phyloP scores from a whole-genome alignment of 2,797 vertebrate species.

The Clarias fuscus region DNA sequence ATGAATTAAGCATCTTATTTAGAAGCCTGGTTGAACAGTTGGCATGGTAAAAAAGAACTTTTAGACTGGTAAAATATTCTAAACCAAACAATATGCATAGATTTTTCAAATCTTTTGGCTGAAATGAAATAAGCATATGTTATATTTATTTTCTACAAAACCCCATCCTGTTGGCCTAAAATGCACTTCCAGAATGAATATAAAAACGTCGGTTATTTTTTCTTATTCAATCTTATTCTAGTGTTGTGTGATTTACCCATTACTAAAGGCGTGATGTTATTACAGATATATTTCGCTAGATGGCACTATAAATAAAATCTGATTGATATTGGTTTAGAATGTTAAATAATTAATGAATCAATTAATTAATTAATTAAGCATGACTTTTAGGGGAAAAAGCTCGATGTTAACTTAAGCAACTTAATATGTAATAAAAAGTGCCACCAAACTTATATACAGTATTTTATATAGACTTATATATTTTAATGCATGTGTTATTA shows the following conservation, averaged over 20 bases:
- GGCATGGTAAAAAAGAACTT: not conserved
- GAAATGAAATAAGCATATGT: not conserved
- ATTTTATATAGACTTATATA: too few species aligned
- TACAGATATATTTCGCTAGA: constrained; percentile 14
- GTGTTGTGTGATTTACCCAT: constrained; percentile 11
- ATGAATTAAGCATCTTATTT: not conserved
- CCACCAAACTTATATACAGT: too few species aligned
- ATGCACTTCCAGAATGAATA: not conserved
- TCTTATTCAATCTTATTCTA: too few species aligned
- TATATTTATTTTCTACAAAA: not conserved
- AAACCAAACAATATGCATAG: not conserved
- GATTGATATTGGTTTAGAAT: not conserved
- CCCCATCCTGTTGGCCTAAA: not conserved
- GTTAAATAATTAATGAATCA: not conserved
- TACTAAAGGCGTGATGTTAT: not conserved
- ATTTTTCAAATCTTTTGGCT: not conserved
- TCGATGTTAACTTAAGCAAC: too few species aligned
- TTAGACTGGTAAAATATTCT: not conserved
- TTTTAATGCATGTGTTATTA: too few species aligned
- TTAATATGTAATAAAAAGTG: too few species aligned
- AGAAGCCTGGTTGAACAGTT: not conserved
- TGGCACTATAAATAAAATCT: constrained; percentile 16
- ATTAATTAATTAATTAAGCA: not conserved
- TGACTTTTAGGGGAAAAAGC: not conserved
- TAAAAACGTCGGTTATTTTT: not conserved